Evolutionary conservation across 2,797 vertebrate genomes (phyloP).

Genomic region (Typhlichthys subterraneus): DNA sequence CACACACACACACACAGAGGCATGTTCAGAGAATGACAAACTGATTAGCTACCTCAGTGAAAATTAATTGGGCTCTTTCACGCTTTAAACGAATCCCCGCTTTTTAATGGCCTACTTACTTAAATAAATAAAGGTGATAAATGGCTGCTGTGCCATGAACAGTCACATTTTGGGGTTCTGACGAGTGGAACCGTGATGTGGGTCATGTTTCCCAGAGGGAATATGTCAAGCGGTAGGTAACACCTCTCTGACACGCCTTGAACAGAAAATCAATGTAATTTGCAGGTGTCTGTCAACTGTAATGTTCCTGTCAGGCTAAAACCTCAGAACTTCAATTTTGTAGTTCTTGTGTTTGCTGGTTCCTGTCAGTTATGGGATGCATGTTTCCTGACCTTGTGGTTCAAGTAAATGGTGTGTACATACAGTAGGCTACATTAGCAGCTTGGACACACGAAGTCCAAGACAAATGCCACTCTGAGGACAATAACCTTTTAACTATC

Average conservation of each 20-base stretch:
- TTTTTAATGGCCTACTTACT: conserved; percentile 67
- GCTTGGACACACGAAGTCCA: too few species aligned
- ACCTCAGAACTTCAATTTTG: too few species aligned
- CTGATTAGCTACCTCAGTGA: conserved; percentile 70
- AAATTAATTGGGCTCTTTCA: conserved; percentile 80
- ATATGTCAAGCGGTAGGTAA: conserved; percentile 23
- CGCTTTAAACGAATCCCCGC: conserved; percentile 76
- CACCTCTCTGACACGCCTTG: neutral
- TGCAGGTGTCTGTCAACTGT: neutral
- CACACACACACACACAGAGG: conserved; percentile 19
- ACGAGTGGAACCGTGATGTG: neutral
- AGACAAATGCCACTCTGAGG: too few species aligned
- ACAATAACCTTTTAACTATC: too few species aligned
- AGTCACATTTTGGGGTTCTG: conserved; percentile 8
- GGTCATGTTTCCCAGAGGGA: conserved; percentile 15
- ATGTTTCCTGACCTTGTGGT: too few species aligned
- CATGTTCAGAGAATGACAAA: conserved; percentile 54
- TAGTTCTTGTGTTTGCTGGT: too few species aligned
- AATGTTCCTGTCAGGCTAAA: too few species aligned
- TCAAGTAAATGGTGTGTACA: too few species aligned
- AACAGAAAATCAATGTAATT: neutral
- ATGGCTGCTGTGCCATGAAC: conserved; percentile 29
- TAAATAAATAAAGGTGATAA: conserved; percentile 70
- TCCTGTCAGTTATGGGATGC: too few species aligned
- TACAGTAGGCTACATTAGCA: too few species aligned